Conservation (phyloP, 2,113 vertebrate genomes). For the Glaucidium brasilianum region DNA sequence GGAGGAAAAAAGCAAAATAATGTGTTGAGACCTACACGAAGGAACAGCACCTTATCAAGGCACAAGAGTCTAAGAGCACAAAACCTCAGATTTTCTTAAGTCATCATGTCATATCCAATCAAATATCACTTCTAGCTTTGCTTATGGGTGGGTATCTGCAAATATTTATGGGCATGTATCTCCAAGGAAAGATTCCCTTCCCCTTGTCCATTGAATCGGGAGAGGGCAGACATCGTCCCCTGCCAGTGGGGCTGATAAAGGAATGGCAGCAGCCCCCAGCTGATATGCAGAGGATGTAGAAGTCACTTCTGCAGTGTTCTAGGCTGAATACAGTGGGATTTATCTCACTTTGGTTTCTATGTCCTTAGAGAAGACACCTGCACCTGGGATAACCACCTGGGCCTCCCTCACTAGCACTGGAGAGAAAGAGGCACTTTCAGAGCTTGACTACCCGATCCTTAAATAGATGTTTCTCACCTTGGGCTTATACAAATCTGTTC, state of each 20-base stretch:
- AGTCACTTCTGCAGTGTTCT: background rate
- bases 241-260: background rate
- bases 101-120: background rate
- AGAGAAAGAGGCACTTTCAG: background rate
- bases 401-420: background rate
- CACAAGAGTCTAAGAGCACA: background rate
- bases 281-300: background rate
- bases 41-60: background rate
- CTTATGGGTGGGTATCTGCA: background rate
- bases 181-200: background rate
- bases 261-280: accelerated
- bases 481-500: background rate
- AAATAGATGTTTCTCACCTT: background rate
- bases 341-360: background rate
- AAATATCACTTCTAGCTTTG: background rate
- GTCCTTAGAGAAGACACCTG: background rate
- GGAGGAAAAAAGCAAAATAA: background rate
- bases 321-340: background rate
- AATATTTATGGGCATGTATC: background rate
- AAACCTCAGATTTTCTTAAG: background rate
- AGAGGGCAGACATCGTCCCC: background rate
- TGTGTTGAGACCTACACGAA: background rate
- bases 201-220: accelerated
- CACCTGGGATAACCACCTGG: background rate
- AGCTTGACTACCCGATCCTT: background rate